Evolutionary conservation across 2,888 invertebrate genomes (phyloP), one percentile per base, ranked within the genome.

Genomic region (Acanthosepion esculentum): DNA sequence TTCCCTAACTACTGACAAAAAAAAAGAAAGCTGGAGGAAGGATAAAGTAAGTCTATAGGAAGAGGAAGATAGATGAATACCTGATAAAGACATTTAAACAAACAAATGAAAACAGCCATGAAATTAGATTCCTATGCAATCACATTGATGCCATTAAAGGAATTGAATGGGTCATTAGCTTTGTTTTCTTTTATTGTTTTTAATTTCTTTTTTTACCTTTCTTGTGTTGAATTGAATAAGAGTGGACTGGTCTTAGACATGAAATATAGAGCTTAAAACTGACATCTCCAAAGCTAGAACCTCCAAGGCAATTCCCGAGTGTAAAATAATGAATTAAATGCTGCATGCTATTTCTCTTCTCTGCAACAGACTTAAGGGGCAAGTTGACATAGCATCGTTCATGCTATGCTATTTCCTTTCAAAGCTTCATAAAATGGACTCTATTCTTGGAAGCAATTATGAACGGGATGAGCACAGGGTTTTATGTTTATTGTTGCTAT

Each of bases 71-170:
- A n/a, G 33, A 78, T 78, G 78, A 15, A n/a, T 78, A 78, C 4
- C 33, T n/a, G 78, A 64, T 23, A 64, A 64, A 64, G 64, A 78
- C 78, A 78, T 78, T 78, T 78, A 78, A 78, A 78, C 78, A 78
- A 78, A 78, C n/a, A 78, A 78, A 78, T 78, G 78, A 78, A 78
- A 78, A 78, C 78, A 78, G 78, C n/a, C n/a, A 78, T 78, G 78
- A 78, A 78, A 78, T 78, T 78, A 78, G 78, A 78, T 78, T n/a
- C n/a, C 78, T n/a, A 78, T 78, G 78, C 78, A 78, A 78, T 78
- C n/a, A 78, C 78, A 78, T 78, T 78, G 78, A 78, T n/a, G n/a
- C 78, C 78, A 78, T 78, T 78, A 78, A 78, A 78, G 78, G 78
- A 78, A 78, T 33, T 33, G 78, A 78, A 78, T 78, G 78, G 78